Percentiles rank a stretch among this genome's conserved stretches.
These are phyloP conservation scores for Manis javanica DNA, from an alignment of 2,797 vertebrate genomes.

Conservation along the genomic window DNA sequence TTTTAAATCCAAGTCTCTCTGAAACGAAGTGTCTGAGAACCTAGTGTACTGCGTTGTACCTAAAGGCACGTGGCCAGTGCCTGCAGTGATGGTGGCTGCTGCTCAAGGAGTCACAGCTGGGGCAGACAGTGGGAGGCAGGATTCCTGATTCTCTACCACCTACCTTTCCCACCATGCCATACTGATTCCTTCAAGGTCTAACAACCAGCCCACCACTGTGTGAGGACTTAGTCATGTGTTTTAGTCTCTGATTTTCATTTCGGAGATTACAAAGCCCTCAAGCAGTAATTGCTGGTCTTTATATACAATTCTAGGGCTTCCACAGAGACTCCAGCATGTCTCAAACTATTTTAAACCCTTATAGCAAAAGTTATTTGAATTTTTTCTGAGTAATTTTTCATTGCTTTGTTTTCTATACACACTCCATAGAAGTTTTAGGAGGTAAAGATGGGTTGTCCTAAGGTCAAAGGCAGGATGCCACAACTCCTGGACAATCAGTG, in stretches of 20 bases:
- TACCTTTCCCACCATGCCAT: not conserved
- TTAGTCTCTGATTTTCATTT: not conserved
- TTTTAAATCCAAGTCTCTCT: slow-evolving; percentile 35
- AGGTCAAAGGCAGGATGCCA: slow-evolving; percentile 34
- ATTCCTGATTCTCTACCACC: not conserved
- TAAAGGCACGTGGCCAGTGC: not conserved
- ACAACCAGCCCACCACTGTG: not conserved
- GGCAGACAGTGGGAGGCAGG: not conserved
- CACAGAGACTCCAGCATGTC: not conserved
- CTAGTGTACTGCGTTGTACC: not conserved
- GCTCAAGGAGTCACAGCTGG: not conserved
- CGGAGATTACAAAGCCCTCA: not conserved
- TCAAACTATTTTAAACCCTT: not conserved
- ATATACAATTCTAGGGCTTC: not conserved
- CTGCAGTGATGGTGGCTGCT: not conserved
- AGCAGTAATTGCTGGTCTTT: not conserved
- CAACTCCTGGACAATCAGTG: not conserved
- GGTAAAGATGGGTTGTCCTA: not conserved
- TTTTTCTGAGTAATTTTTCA: slow-evolving; percentile 5
- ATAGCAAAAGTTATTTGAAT: not conserved
- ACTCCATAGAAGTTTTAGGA: not conserved
- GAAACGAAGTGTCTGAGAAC: not conserved
- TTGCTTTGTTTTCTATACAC: not conserved
- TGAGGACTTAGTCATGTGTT: not conserved
- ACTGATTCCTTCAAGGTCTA: not conserved